Conservation (phyloP, 2,888 invertebrate genomes). For the Poecilus cupreus region DNA sequence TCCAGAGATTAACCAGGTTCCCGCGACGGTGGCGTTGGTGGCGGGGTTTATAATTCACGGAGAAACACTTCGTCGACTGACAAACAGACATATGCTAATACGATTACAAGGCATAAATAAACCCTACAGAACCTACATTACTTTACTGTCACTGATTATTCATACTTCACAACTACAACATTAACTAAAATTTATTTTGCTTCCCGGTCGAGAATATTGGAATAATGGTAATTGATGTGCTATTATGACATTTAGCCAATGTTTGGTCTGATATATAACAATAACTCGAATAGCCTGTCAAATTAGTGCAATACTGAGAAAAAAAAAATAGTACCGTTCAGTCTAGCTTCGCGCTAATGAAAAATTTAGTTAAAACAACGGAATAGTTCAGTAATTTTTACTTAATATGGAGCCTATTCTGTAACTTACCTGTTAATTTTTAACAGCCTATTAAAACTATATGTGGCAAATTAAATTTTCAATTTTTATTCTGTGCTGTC, state of each 20-base stretch:
- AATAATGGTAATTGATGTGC: not conserved
- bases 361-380: too few species aligned
- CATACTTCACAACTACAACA: not conserved
- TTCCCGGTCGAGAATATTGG: not conserved
- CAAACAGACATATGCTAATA: slow-evolving; percentile 3
- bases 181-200: slow-evolving; percentile 2
- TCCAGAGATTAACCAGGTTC: not conserved
- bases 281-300: not conserved
- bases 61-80: not conserved
- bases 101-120: not conserved
- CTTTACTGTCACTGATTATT: not conserved
- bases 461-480: too few species aligned
- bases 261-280: not conserved
- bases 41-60: not conserved
- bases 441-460: too few species aligned
- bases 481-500: too few species aligned
- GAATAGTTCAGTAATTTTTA: too few species aligned
- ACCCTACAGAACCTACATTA: not conserved
- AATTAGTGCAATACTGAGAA: too few species aligned
- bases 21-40: not conserved
- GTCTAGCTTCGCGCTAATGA: too few species aligned
- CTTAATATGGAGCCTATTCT: too few species aligned
- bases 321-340: too few species aligned
- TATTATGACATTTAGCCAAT: not conserved
- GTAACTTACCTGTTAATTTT: too few species aligned